Evolutionary conservation across 2,113 vertebrate species (phyloP).

Genomic region (Lophura nycthemera): DNA sequence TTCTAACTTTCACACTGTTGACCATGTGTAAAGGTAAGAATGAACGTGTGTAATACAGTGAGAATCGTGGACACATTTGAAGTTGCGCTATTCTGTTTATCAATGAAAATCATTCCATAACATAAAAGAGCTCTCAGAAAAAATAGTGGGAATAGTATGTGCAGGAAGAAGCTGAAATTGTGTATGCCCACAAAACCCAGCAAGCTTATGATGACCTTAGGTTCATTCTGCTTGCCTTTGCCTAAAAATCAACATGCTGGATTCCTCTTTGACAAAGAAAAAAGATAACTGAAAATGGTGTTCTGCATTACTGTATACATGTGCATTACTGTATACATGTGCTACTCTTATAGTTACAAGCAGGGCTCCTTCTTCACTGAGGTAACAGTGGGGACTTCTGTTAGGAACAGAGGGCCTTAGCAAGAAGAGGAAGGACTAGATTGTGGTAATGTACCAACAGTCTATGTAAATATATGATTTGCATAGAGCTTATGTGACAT

Average conservation of each 20-base stretch:
- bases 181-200: background rate
- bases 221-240: background rate
- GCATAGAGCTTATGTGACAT: background rate
- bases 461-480: background rate
- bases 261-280: conserved; percentile 4
- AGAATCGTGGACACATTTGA: background rate
- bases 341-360: background rate
- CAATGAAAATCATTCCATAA: background rate
- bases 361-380: background rate
- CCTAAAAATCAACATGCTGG: background rate
- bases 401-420: background rate
- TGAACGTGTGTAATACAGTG: background rate
- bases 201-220: background rate
- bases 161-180: background rate
- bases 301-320: conserved; percentile 4
- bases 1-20: background rate
- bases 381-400: background rate
- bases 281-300: background rate
- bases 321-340: conserved; percentile 1
- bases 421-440: background rate
- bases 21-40: background rate
- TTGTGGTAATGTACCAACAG: background rate
- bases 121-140: background rate
- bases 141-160: background rate
- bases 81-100: background rate